Evolutionary conservation across 35 echinoderm and acorn worm genomes (phyloP), one percentile per base, ranked within the genome.

Genomic region (Diadema setosum): DNA sequence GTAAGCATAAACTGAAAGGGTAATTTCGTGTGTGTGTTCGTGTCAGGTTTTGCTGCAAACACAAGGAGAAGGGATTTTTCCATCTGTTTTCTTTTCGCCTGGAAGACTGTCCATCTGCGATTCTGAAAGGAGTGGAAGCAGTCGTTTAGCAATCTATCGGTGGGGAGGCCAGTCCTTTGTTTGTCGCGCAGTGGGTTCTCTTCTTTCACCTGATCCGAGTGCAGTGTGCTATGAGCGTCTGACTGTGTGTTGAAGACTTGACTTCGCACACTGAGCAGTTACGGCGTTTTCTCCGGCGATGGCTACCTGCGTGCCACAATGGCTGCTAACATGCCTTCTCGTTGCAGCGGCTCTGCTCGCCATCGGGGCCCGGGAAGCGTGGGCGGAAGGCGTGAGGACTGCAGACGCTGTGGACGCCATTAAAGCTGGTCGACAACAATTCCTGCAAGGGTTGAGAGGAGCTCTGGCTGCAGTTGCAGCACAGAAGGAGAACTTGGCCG

Each of bases 71-170:
- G 16, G 8, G 8, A 14, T 67, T 67, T 55, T 16, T 29, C 63
- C 63, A 67, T 67, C 63, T 67, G 63, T 67, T 67, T 67, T 63
- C 18, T n/a, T n/a, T n/a, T n/a, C n/a, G n/a, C n/a, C n/a, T n/a
- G n/a, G n/a, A n/a, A n/a, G 63, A 67, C 9, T 33, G 25, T 67
- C 20, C 63, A 67, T 67, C 63, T 67, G 63, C 9, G 26, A 67
- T 67, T n/a, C 30, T 15, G 63, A 67, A 34, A 15, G n/a, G 18
- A 34, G 61, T 33, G 63, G 30, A 16, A 33, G 27, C 0, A 2
- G 49, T 16, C 0, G 21, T n/a, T 16, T n/a, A 67, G 63, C 27
- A 67, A 31, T 3, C 27, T 34, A 67, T 67, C 63, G 37, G 27
- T 33, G 21, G 23, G 63, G 63, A 67, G 63, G 63, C 37, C 63